Percentiles rank a stretch among this genome's conserved stretches.
Conservation (phyloP, 2,797 vertebrate genomes). For the Kryptolebias ocellatus region DNA sequence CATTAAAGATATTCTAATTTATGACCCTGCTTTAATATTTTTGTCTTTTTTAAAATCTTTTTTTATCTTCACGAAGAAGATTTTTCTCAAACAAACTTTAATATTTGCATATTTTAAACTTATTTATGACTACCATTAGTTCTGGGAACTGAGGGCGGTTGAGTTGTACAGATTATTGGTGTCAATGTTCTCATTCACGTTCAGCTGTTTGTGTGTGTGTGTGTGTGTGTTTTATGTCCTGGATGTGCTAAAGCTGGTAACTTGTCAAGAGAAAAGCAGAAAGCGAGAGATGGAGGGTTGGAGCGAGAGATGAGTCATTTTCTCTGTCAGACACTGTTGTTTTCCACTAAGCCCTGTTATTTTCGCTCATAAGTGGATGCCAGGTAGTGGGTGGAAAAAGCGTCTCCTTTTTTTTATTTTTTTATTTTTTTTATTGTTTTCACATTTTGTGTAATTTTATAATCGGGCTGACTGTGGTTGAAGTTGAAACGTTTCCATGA, state of each 20-base stretch:
- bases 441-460: slow-evolving; percentile 71
- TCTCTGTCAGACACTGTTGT: slow-evolving; percentile 78
- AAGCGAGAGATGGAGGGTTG: slow-evolving; percentile 54
- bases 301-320: slow-evolving; percentile 78
- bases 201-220: slow-evolving; percentile 40
- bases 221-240: slow-evolving; percentile 73
- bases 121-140: slow-evolving; percentile 9
- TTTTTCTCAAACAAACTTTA: too few relatives aligned
- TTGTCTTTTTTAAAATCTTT: background rate
- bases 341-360: slow-evolving; percentile 79
- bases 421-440: slow-evolving; percentile 69
- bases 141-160: slow-evolving; percentile 42
- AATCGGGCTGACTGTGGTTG: slow-evolving; percentile 65
- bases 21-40: background rate
- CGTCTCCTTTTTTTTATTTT: slow-evolving; percentile 26
- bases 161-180: slow-evolving; percentile 24
- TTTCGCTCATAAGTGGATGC: slow-evolving; percentile 76
- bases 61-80: background rate
- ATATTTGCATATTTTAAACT: slow-evolving; percentile 7
- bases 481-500: slow-evolving; percentile 62
- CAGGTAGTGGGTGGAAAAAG: slow-evolving; percentile 77
- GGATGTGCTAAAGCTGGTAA: slow-evolving; percentile 67
- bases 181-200: slow-evolving; percentile 44
- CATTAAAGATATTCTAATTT: background rate
- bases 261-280: slow-evolving; percentile 57